Base-by-base conservation (phyloP, 1,140 invertebrate genomes). In the Drosophila prosaltans region DNA sequence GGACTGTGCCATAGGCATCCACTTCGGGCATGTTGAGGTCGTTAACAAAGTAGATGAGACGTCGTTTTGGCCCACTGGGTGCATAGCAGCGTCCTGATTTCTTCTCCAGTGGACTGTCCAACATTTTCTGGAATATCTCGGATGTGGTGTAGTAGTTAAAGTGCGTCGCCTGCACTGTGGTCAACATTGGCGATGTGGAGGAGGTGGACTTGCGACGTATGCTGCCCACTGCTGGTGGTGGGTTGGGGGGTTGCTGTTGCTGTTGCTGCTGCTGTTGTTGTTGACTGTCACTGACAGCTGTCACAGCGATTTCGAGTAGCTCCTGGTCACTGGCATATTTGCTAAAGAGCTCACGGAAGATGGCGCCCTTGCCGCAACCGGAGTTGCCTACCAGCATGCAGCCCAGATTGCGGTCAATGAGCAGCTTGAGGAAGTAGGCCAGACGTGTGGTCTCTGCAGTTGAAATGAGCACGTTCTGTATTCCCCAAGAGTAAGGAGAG, bases 11-110 rank as follows among this genome's bases (percentile, higher is more conserved):
- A 89, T 99, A 99, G 64, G 95, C 94, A 93, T 99, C 98, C 2
- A 99, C 97, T 94, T 98, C 97, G 6, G 98, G 98, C 97, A 99
- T 99, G 93, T 99, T 99, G 94, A 99, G 95, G 91, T 99, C 98
- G 91, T 99, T 98, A 63, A 99, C 95, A 91, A 99, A 99, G 92
- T 98, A 99, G 68, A 99, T 95, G 89, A 99, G 95, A 11, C 95
- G 95, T 81, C 98, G 97, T 75, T 95, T 97, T 32, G 90, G 81
- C 7, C 98, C 98, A 1, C 97, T 97, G 41, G 98, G 98, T 0
- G 97, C 98, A 92, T 95, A 99, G 92, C 97, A 98, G 54, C 97
- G 94, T 0, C 98, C 98, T 1, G 98, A 97, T 93, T 99, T 99
- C 93, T 98, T 99, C 90, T 99, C 98, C 63, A 99, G 92, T 24